These are phyloP conservation scores for Volucella bombylans DNA, from an alignment of 2,888 invertebrate genomes.

Conservation along the genomic window DNA sequence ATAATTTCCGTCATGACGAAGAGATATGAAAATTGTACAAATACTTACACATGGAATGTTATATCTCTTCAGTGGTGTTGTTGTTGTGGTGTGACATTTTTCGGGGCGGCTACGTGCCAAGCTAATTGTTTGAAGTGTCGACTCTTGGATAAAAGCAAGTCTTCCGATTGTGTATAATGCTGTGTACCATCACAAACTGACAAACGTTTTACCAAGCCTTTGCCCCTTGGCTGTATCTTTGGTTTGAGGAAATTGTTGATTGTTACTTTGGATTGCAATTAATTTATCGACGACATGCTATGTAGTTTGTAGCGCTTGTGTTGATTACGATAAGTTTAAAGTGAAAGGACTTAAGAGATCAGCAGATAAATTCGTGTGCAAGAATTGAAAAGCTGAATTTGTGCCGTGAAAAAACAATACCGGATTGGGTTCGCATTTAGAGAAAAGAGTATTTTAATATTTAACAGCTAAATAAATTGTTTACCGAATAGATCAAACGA, in stretches of 20 bases:
- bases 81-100: constrained; percentile 51
- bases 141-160: constrained; percentile 26
- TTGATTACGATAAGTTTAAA: background rate
- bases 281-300: constrained; percentile 23
- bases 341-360: background rate
- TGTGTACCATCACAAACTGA: constrained; percentile 37
- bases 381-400: no score
- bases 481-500: no score
- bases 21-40: constrained; percentile 28
- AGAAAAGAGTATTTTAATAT: no score
- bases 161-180: constrained; percentile 48
- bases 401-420: no score
- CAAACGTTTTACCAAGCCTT: constrained; percentile 45
- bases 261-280: constrained; percentile 43
- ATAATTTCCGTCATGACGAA: constrained; percentile 11
- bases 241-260: constrained; percentile 53
- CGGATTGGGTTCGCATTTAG: no score
- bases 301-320: background rate
- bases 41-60: no score
- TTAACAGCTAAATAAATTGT: no score
- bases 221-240: background rate
- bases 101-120: constrained; percentile 31
- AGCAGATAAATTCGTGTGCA: no score
- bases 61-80: constrained; percentile 7
- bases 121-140: constrained; percentile 60